Conservation (phyloP, 2,113 vertebrate genomes). For the Charadrius vociferus region DNA sequence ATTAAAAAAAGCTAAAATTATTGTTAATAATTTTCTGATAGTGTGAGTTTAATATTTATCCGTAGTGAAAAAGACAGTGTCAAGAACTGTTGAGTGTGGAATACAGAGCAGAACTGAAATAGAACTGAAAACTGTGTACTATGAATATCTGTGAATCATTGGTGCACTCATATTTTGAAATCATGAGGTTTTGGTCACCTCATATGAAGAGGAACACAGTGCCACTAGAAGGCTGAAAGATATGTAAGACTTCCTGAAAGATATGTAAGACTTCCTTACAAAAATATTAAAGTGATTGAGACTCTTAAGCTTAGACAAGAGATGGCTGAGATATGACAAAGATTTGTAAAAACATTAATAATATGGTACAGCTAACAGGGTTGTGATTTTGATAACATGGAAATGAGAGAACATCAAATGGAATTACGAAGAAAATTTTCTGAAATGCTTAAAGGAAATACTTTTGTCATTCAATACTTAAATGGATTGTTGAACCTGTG, state of each 20-base stretch:
- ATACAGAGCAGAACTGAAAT: background rate
- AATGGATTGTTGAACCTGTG: background rate
- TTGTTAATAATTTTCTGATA: background rate
- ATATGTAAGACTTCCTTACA: background rate
- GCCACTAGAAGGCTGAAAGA: background rate
- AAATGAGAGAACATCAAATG: conserved; percentile 4
- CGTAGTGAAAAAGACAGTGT: background rate
- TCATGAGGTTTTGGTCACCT: background rate
- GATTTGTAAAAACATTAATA: background rate
- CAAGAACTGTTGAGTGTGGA: background rate
- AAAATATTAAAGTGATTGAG: background rate
- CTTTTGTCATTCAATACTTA: background rate
- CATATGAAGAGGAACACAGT: background rate
- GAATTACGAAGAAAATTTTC: background rate
- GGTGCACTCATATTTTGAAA: background rate
- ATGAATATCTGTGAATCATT: background rate
- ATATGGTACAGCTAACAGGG: background rate
- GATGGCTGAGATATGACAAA: background rate
- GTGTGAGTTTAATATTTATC: background rate
- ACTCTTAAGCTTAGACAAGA: background rate
- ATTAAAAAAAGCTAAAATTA: background rate
- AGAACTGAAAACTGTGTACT: background rate
- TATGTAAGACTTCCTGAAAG: background rate
- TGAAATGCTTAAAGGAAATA: conserved; percentile 2
- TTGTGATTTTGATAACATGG: background rate